Evolutionary conservation across 2,888 invertebrate species (phyloP).

Genomic region (Nymphalis c-album): DNA sequence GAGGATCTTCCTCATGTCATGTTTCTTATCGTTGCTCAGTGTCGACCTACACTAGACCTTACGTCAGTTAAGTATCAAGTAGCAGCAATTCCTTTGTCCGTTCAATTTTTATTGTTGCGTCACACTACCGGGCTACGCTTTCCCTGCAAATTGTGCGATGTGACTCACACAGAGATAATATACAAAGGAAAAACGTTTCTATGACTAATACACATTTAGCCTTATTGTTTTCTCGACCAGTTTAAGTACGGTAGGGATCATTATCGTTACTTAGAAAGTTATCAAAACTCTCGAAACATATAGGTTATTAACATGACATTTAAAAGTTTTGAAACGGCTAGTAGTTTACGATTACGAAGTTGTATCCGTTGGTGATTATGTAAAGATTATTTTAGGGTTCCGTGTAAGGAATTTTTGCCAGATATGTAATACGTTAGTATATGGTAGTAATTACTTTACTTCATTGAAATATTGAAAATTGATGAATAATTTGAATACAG

Average conservation of each 20-base stretch:
- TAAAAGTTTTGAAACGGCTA: conserved; percentile 8
- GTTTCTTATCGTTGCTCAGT: conserved; percentile 51
- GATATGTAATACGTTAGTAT: background rate
- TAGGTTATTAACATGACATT: conserved; percentile 18
- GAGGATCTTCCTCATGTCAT: background rate
- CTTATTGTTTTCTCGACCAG: conserved; percentile 37
- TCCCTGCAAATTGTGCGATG: conserved; percentile 69
- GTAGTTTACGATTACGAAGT: conserved; percentile 5
- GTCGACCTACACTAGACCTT: conserved; percentile 57
- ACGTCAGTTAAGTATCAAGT: conserved; percentile 59
- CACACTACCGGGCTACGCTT: conserved; percentile 68
- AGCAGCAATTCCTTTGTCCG: conserved; percentile 75
- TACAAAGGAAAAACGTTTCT: conserved; percentile 59
- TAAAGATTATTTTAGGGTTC: conserved; percentile 3
- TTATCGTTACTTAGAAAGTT: conserved; percentile 47
- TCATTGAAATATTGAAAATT: background rate
- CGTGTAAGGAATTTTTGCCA: background rate
- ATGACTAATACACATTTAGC: conserved; percentile 52
- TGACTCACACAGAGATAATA: conserved; percentile 61
- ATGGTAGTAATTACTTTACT: no score
- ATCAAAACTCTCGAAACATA: conserved; percentile 37
- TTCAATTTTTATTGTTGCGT: conserved; percentile 77
- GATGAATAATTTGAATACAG: background rate
- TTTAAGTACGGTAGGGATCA: conserved; percentile 17
- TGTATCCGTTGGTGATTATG: background rate